A percentile compares a stretch with the other conserved stretches of the same genome.
Evolutionary conservation across 1,140 invertebrate genomes (phyloP).

Genomic region (Drosophila elegans): DNA sequence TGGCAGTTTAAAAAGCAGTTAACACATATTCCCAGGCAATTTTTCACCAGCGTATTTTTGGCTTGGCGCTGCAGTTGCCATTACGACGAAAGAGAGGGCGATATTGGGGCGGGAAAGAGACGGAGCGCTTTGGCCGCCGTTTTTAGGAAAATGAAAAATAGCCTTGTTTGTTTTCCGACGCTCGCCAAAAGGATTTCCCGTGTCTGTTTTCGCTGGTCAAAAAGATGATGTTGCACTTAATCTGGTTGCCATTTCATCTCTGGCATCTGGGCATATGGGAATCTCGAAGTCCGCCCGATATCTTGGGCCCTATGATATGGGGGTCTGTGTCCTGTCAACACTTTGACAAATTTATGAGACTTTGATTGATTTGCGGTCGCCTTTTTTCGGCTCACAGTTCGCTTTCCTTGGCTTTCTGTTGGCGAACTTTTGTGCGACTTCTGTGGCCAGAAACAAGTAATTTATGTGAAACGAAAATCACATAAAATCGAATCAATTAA

Average conservation of each 20-base stretch:
- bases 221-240: conserved; percentile 79
- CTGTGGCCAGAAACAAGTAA: conserved; percentile 24
- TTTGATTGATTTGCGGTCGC: conserved; percentile 81
- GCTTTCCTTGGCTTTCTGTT: conserved; percentile 2
- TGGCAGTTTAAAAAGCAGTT: conserved; percentile 85
- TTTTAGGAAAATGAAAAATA: conserved; percentile 84
- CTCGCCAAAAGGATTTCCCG: conserved; percentile 51
- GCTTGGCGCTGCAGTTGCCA: conserved; percentile 61
- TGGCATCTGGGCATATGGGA: neutral
- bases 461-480: conserved; percentile 43
- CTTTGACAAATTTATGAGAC: conserved; percentile 84
- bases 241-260: conserved; percentile 69
- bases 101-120: neutral
- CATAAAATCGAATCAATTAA: conserved; percentile 70
- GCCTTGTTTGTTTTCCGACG: conserved; percentile 70
- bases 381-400: conserved; percentile 19
- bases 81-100: conserved; percentile 28
- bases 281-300: neutral
- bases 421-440: conserved; percentile 45
- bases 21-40: conserved; percentile 84
- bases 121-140: conserved; percentile 56
- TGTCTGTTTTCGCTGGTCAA: conserved; percentile 46
- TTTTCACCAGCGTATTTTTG: conserved; percentile 82
- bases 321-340: conserved; percentile 62
- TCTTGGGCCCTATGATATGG: conserved; percentile 19